Conservation (phyloP, 2,797 vertebrate genomes). For the Fundulus diaphanus region DNA sequence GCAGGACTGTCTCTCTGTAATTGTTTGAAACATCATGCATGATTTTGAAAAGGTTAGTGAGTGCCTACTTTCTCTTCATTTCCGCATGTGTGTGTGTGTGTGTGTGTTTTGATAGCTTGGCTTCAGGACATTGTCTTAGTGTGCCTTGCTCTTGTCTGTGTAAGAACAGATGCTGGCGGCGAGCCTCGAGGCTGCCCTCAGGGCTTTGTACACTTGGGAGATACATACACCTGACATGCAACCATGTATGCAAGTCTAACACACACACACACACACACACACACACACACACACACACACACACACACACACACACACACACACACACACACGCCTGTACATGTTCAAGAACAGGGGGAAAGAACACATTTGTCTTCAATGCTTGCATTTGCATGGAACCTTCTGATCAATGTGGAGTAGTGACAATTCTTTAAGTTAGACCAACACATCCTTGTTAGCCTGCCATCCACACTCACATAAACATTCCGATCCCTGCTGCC, state of each 20-base stretch:
- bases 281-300: too few species aligned
- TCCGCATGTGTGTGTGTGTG: constrained; percentile 21
- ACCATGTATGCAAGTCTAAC: constrained; percentile 7
- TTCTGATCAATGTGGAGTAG: constrained; percentile 63
- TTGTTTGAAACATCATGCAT: constrained; percentile 64
- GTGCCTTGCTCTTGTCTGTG: constrained; percentile 79
- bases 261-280: too few species aligned
- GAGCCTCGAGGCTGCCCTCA: constrained; percentile 78
- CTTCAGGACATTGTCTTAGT: constrained; percentile 73
- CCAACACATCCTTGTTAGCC: constrained; percentile 16
- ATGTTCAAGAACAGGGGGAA: constrained; percentile 14
- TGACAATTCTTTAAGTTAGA: constrained; percentile 47
- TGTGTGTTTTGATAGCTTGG: constrained; percentile 51
- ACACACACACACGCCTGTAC: background rate
- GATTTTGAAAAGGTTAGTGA: constrained; percentile 69
- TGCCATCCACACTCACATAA: constrained; percentile 19
- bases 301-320: too few species aligned
- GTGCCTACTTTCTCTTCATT: constrained; percentile 21
- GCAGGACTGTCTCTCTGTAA: constrained; percentile 61
- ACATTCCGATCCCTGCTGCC: background rate
- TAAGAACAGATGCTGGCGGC: constrained; percentile 82
- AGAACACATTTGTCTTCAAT: constrained; percentile 48
- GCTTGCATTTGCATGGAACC: constrained; percentile 65
- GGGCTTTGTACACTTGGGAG: constrained; percentile 73
- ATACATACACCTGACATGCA: constrained; percentile 62